Evolutionary conservation across 2,888 invertebrate species (phyloP).

Genomic region (Crossocerus cetratus): DNA sequence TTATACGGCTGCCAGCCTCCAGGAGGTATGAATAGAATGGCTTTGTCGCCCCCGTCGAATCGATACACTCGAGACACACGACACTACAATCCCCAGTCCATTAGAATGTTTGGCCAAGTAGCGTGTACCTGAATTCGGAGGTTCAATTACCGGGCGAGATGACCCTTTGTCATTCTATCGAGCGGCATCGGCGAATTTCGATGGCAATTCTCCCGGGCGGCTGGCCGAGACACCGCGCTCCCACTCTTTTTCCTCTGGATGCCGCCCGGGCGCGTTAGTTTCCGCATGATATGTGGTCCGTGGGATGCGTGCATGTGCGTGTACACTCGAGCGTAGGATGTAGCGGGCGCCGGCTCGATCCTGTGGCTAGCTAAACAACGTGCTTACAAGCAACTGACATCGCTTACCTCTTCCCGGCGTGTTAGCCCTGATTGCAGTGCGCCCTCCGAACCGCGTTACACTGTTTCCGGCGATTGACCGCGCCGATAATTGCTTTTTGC

Average conservation of each 20-base stretch:
- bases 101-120: too few relatives aligned
- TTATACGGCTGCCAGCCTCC: slow-evolving; percentile 46
- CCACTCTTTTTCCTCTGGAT: too few relatives aligned
- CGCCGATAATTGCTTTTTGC: slow-evolving; percentile 60
- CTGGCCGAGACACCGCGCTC: too few relatives aligned
- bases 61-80: too few relatives aligned
- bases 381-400: slow-evolving; percentile 63
- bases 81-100: too few relatives aligned
- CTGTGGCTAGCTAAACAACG: slow-evolving; percentile 52
- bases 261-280: slow-evolving; percentile 15
- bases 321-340: slow-evolving; percentile 31
- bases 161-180: too few relatives aligned
- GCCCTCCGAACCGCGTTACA: slow-evolving; percentile 44
- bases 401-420: slow-evolving; percentile 54
- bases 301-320: slow-evolving; percentile 21
- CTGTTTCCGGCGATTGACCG: slow-evolving; percentile 43
- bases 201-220: too few relatives aligned
- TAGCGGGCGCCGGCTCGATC: slow-evolving; percentile 25
- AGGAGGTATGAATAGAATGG: slow-evolving; percentile 12
- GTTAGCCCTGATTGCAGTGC: slow-evolving; percentile 47
- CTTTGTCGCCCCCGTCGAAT: too few relatives aligned
- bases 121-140: too few relatives aligned
- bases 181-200: too few relatives aligned
- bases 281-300: slow-evolving; percentile 34
- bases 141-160: too few relatives aligned